Percentiles rank a stretch among this genome's conserved stretches.
Conservation (phyloP, 2,797 vertebrate species). For the Hafferia zeledoni region DNA sequence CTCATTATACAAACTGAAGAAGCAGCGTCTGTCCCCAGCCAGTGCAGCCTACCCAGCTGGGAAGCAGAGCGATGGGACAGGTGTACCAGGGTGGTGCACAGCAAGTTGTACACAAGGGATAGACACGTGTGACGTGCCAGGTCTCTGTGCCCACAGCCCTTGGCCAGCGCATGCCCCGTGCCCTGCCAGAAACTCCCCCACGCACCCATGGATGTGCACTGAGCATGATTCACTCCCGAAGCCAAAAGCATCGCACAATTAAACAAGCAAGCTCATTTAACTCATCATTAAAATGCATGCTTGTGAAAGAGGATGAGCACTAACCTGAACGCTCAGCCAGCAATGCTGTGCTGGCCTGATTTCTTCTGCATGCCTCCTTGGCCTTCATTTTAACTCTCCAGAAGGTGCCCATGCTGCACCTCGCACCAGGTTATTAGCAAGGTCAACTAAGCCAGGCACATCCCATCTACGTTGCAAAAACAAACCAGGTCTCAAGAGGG, state of each 20-base stretch:
- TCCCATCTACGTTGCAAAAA: background rate
- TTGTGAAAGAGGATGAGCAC: slow-evolving; percentile 35
- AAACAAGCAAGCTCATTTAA: slow-evolving; percentile 42
- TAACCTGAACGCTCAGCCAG: background rate
- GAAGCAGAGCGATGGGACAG: background rate
- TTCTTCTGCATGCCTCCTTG: background rate
- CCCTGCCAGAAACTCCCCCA: background rate
- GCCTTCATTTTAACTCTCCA: background rate
- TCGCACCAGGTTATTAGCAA: background rate
- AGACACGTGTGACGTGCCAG: background rate
- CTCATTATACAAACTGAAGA: background rate
- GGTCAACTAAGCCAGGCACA: background rate
- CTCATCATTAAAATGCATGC: slow-evolving; percentile 14
- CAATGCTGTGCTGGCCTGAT: background rate
- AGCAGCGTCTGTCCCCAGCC: background rate
- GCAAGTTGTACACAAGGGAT: background rate
- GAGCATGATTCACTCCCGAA: slow-evolving; percentile 33
- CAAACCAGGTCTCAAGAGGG: background rate
- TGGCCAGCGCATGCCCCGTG: background rate
- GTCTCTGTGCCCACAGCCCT: background rate
- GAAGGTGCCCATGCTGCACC: background rate
- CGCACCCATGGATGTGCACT: background rate
- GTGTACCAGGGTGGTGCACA: fast-evolving
- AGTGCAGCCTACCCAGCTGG: background rate
- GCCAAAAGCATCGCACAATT: slow-evolving; percentile 39